Evolutionary conservation across 2,888 invertebrate genomes (phyloP), one percentile per base, ranked within the genome.

Genomic region (Amorpha juglandis): DNA sequence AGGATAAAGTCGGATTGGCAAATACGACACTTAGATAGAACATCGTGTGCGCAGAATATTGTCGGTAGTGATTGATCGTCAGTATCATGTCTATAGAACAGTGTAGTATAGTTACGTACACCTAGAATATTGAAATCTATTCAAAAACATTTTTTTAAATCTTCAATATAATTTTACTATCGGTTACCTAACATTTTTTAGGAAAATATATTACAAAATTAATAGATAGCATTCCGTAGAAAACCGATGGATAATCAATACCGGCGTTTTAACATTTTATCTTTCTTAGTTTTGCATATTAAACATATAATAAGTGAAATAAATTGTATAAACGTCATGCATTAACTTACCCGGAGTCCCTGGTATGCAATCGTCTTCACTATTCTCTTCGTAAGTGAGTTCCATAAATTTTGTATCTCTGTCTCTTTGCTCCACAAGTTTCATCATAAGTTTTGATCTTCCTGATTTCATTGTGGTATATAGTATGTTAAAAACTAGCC

Each of bases 291-390:
- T 35, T 35, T 35, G 35, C 7, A 35, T 35, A 35, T 35, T n/a
- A 35, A 6, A 35, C 35, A 35, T 6, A 7, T 6, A 35, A 6
- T 35, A 50, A 53, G 19, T 19, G 19, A 52, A 19, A 52, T 9
- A 19, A 52, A 52, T 6, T 42, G 33, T 42, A 21, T 45, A 62
- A 45, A 45, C 27, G 53, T 67, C 33, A 63, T 63, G 51, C 11
- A 63, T 48, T 63, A 63, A 63, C 63, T 38, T 63, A 51, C 63
- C 63, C 51, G 35, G 38, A 63, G 63, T 63, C 16, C 51, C 63
- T 51, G 63, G 63, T 38, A 33, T 63, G 35, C 35, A 63, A 14
- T 63, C 51, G 19, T 33, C 63, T 38, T 51, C 38, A 51, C 35
- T n/a, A 27, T 63, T n/a, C 16, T 63, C 51, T 63, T 63, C 63